A percentile compares a stretch with the other conserved stretches of the same genome.
These are phyloP conservation scores for Neopelma chrysocephalum DNA, from an alignment of 2,797 vertebrate species.

Conservation along the genomic window DNA sequence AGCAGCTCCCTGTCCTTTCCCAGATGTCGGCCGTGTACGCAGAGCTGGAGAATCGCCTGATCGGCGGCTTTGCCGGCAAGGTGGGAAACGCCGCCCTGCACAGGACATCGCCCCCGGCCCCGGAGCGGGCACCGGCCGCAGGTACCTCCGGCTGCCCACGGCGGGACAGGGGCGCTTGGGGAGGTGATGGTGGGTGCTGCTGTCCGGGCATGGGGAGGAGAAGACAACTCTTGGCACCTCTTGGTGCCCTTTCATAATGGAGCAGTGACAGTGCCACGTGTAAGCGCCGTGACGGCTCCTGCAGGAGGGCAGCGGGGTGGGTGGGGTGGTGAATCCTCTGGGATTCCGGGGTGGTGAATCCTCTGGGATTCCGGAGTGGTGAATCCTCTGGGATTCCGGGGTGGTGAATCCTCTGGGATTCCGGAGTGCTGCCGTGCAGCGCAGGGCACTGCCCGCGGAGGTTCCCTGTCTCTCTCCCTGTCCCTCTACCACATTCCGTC, in stretches of 20 bases:
- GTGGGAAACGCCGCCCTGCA: conserved; percentile 60
- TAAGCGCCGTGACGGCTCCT: neutral
- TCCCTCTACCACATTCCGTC: rapidly evolving
- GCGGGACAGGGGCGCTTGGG: neutral
- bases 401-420: rapidly evolving
- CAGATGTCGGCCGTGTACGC: conserved; percentile 97
- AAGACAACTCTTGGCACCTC: neutral
- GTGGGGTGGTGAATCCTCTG: rapidly evolving
- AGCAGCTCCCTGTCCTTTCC: neutral
- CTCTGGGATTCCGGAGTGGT: too few relatives aligned
- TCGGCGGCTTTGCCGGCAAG: conserved; percentile 85
- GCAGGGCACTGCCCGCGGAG: rapidly evolving
- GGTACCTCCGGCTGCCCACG: conserved; percentile 37
- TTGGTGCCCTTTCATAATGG: rapidly evolving
- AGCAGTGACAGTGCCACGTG: rapidly evolving
- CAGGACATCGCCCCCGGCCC: conserved; percentile 79
- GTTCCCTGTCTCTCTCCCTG: neutral
- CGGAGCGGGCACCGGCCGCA: conserved; percentile 76
- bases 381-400: rapidly evolving
- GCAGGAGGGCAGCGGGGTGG: rapidly evolving
- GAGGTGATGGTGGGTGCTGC: rapidly evolving
- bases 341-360: rapidly evolving
- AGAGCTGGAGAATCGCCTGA: conserved; percentile 85
- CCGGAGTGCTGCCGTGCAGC: rapidly evolving
- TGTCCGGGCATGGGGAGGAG: neutral